Evolutionary conservation across 2,888 invertebrate species (phyloP), one percentile per base, ranked within the genome.

Genomic region (Digitonthophagus gazella): DNA sequence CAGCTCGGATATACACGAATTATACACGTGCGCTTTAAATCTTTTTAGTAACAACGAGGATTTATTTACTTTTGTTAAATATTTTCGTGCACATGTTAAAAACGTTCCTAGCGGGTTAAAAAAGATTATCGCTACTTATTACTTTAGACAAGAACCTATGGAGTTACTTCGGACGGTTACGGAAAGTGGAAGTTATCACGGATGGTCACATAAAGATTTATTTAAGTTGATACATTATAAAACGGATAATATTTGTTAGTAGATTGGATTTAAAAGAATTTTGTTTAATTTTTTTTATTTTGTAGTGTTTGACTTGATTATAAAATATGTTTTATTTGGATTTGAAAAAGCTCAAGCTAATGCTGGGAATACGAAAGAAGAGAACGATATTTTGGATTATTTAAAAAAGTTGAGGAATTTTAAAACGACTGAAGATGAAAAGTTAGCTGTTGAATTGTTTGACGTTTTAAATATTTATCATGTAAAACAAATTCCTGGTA

Each of bases 131-230:
- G 82, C 82, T 66, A 82, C 85, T 3, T 93, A 91, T 91, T 93
- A 93, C 78, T 78, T 82, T 15, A 83, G 81, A 1, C 89, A 88
- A 78, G 84, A 87, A 11, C 86, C 91, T 0, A 79, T 86, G 78
- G 86, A 88, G 65, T 82, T 93, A 57, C 89, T 88, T 0, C 84
- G 87, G 74, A 88, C 88, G 73, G 85, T 91, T 15, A 88, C 89
- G 2, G 86, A 87, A 77, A 87, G 86, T 67, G 86, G 86, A 65
- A 86, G 88, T 5, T 85, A 88, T 72, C 86, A 90, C 75, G 90
- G 90, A 2, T 90, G 92, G 84, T 87, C 87, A 0, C 93, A 93
- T 78, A 89, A 88, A 75, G 92, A 91, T 74, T 83, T 93, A n/a
- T 82, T 90, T 0, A 86, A 87, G 74, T 85, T 90, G 75, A 88